Evolutionary conservation across 2,888 invertebrate species (phyloP).

Genomic region (Dryocosmus kuriphilus): DNA sequence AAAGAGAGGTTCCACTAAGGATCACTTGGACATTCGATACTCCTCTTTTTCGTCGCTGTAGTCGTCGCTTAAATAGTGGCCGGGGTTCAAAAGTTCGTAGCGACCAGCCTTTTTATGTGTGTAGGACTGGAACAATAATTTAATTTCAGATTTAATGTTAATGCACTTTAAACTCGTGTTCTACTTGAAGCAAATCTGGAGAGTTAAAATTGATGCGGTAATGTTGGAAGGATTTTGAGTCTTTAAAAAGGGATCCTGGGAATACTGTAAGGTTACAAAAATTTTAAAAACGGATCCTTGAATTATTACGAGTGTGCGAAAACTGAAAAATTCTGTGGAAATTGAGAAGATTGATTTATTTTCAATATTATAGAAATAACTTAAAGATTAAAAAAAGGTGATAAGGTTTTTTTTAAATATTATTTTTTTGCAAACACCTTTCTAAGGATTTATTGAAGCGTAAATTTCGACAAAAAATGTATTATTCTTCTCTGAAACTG

Average conservation of each 20-base stretch:
- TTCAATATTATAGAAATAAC: no score
- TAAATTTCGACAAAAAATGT: no score
- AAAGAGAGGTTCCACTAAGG: constrained; percentile 11
- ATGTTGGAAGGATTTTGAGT: not conserved
- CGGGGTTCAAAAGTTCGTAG: constrained; percentile 72
- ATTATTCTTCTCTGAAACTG: no score
- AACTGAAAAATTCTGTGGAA: no score
- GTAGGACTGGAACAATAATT: constrained; percentile 74
- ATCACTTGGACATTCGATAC: constrained; percentile 71
- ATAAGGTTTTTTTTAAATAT: no score
- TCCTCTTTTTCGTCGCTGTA: constrained; percentile 76
- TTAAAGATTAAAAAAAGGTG: no score
- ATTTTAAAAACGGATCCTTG: not conserved
- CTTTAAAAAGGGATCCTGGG: not conserved
- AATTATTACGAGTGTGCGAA: not conserved
- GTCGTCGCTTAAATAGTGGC: constrained; percentile 74
- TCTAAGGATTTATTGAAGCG: no score
- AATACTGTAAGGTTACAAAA: not conserved
- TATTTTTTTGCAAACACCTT: no score
- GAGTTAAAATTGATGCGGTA: no score
- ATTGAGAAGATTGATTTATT: no score
- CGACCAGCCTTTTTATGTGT: constrained; percentile 78
- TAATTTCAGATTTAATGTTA: not conserved
- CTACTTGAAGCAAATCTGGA: not conserved
- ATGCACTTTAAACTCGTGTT: not conserved